A percentile compares a stretch with the other conserved stretches of the same genome.
phyloP scores from a whole-genome alignment of 2,113 vertebrate genomes.

The Percopsis transmontana region DNA sequence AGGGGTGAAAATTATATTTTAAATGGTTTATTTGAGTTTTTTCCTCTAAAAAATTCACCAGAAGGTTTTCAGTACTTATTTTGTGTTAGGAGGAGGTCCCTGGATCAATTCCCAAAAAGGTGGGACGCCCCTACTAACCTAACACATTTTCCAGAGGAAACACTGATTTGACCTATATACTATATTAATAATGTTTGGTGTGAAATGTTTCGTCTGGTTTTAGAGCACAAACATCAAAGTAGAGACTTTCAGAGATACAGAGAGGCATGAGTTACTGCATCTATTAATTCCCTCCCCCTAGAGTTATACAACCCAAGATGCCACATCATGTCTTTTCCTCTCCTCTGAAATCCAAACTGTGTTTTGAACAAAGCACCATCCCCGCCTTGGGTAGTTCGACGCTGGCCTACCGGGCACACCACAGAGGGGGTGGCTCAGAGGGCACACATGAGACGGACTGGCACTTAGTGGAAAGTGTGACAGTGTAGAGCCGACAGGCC shows the following conservation, averaged over 20 bases:
- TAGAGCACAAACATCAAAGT: conserved; percentile 34
- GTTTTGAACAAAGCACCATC: conserved; percentile 28
- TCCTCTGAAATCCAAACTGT: conserved; percentile 14
- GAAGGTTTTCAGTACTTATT: too few relatives aligned
- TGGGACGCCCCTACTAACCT: too few relatives aligned
- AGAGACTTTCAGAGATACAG: conserved; percentile 18
- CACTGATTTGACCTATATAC: too few relatives aligned
- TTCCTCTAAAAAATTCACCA: too few relatives aligned
- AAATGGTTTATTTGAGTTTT: too few relatives aligned
- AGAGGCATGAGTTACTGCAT: conserved; percentile 45
- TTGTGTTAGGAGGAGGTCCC: too few relatives aligned
- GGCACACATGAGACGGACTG: background rate
- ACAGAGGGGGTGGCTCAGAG: conserved; percentile 16
- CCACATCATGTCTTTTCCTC: conserved; percentile 42
- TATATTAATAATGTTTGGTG: too few relatives aligned
- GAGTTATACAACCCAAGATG: conserved; percentile 59
- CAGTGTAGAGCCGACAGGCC: background rate
- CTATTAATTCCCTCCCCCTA: too few relatives aligned
- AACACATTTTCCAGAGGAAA: too few relatives aligned
- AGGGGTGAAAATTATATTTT: too few relatives aligned
- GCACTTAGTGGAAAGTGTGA: background rate
- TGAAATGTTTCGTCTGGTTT: background rate
- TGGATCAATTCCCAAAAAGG: too few relatives aligned
- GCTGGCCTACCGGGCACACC: background rate
- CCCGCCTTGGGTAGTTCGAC: background rate